Evolutionary conservation across 2,797 vertebrate genomes (phyloP), one percentile per base, ranked within the genome.

Genomic region (Rousettus madagascariensis): DNA sequence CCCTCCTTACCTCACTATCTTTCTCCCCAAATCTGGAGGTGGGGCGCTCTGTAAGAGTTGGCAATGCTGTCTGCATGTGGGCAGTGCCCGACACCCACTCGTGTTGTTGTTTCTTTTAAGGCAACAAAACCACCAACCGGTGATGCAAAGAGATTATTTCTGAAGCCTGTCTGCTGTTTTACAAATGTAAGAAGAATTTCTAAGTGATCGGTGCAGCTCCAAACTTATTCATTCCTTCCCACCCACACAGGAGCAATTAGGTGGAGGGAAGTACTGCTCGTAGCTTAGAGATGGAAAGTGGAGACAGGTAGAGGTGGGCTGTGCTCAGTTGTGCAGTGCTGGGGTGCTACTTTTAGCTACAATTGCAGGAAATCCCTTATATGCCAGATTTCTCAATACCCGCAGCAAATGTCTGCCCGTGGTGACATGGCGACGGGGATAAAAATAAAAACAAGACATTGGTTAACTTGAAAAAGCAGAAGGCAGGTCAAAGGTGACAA

Each of bases 191-290:
- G 82, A 79, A 77, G n/a, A 91, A 74, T 79, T 65, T 85, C 84
- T 79, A 96, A 95, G 89, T 36, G 30, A 96, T 97, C 87, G 38
- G 83, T 74, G 55, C 26, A 83, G 79, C 75, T 90, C 78, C 49
- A 78, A 75, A 55, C 78, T 92, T 91, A 94, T 97, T 96, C 97
- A 96, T 96, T 96, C 94, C 85, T 95, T 95, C 65, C 91, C 90
- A 74, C 95, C 78, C 88, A 97, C 96, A 84, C 0, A 72, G 46
- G 69, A 94, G 68, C 88, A 94, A 95, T 94, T 84, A 90, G 74
- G 69, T 94, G 55, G 78, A 95, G 59, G 63, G 13, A 94, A 88
- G 94, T 3, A 86, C 63, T 46, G 63, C 66, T 97, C 92, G 69
- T 26, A 74, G 87, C n/a, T 77, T 65, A 41, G 4, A 92, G 38